Base-by-base conservation (phyloP, 2,113 vertebrate genomes). In the Odontophorus gujanensis region DNA sequence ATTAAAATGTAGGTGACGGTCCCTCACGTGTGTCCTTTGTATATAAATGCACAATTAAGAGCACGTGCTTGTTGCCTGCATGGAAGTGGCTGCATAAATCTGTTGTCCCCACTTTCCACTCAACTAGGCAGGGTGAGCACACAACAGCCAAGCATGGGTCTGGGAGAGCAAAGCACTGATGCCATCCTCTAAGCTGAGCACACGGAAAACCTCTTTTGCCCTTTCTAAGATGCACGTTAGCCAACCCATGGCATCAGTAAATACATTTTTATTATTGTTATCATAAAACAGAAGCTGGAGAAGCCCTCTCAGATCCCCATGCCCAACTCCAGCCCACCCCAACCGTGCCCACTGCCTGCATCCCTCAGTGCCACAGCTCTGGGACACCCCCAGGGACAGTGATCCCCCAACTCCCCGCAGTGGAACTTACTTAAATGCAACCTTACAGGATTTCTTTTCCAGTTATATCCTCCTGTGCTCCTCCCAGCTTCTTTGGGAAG, bases 31-130 rank as follows among this genome's bases (percentile, higher is more conserved):
- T 20, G 26, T 73, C 65, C 51, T 53, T 32, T 3, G 0, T n/a
- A 16, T 4, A 48, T 3, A 25, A 50, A 42, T 40, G n/a, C 24
- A 28, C 43, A 63, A 69, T 57, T 26, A 40, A 89, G 40, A 38
- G 2, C 45, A 40, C 21, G 25, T 17, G 0, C 36, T 58, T 16
- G 0, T 12, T 36, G 45, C 16, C 57, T 5, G 20, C 65, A 20
- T 16, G 17, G 7, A 55, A 17, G 2, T 3, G 20, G 28, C 11
- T 34, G 26, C 24, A n/a, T 16, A 24, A 47, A 47, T 36, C 38
- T 4, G 42, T 30, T 12, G 6, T 19, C 83, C 82, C 59, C 25
- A 11, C 10, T 45, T 51, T 45, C 7, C 57, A 40, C 25, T 11
- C 43, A 42, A 34, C 55, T 26, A 36, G 71, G 69, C 24, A 53